Evolutionary conservation across 2,113 vertebrate species (phyloP), one percentile per base, ranked within the genome.

Genomic region (Apteryx mantelli): DNA sequence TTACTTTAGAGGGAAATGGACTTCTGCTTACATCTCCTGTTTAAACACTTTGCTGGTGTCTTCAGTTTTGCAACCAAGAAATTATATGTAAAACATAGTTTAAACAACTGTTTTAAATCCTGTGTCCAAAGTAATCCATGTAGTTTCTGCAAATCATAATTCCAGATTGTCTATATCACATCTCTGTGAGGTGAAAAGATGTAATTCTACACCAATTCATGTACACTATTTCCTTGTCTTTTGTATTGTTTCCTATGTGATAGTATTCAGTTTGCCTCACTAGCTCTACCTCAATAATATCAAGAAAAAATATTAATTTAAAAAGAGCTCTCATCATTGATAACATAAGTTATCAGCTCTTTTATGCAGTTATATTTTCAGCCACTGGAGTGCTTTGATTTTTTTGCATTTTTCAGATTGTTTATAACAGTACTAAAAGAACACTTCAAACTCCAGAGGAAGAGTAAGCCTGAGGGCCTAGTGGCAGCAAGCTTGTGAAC

Each of bases 401-500:
- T 71, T 86, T 91, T 88, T 50, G 53, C 5, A n/a, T 94, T 93
- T 96, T 89, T 88, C 36, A 89, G 58, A 36, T 80, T 91, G 64
- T 85, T 92, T 92, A 24, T 84, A 84, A 61, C 40, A 85, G 48
- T 53, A 40, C 14, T 90, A 94, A 60, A 26, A 90, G 76, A 90
- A 71, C 52, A 64, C 15, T 96, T 97, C 70, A 93, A 91, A 79
- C 50, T 95, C 44, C 65, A 91, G 63, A 73, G 82, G 70, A 89
- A 91, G 61, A 94, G 17, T 46, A 71, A 93, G 89, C 91, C 95
- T 89, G 38, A 91, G 63, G 88, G 77, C 25, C 36, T 77, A 40
- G 74, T 55, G 66, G 30, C 56, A 93, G 77, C 61, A 73, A 89
- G 58, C 42, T 58, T 87, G 40, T 85, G 63, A 97, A 89, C 74